Evolutionary conservation across 1,140 invertebrate genomes (phyloP), one percentile per base, ranked within the genome.

Genomic region (Drosophila grimshawi): DNA sequence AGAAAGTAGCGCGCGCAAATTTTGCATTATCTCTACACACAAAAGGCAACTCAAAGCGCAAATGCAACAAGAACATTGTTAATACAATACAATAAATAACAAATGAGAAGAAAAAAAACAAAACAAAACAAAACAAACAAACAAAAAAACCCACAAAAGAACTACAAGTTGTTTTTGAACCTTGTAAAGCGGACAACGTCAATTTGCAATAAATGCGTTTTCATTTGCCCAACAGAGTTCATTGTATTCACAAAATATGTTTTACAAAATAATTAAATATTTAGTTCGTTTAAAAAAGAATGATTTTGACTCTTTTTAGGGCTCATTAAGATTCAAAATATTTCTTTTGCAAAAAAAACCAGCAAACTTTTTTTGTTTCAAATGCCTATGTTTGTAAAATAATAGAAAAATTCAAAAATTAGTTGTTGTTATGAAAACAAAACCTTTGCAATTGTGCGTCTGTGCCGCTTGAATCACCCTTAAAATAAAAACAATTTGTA

Each of bases 301-400:
- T 83, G 75, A 78, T 89, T 91, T 91, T 91, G 89, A 73, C 89
- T 91, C 89, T 91, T 91, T 86, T 75, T 90, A 86, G 89, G 89
- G 89, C 89, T 91, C 89, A 91, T 90, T 85, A 89, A 91, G 89
- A 86, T 79, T 86, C 89, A 91, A 91, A 91, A 81, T 83, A 90
- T 91, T 89, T 89, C 90, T 91, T 91, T 91, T 91, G 89, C 46
- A 69, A 75, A 67, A 49, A 59, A 75, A 32, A 32, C 37, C 2
- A 46, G 2, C 37, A 48, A 67, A 70, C 19, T 10, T 11, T 10
- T 69, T 30, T 77, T 2, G 51, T 81, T 82, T 73, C 8, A 60
- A 45, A 11, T 10, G 55, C 52, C n/a, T 78, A 55, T 60, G 51
- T 5, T 62, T 32, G 10, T 43, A 56, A 32, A 45, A 8, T 11